phyloP scores from a whole-genome alignment of 2,888 invertebrate genomes.

The Philonicus albiceps region DNA sequence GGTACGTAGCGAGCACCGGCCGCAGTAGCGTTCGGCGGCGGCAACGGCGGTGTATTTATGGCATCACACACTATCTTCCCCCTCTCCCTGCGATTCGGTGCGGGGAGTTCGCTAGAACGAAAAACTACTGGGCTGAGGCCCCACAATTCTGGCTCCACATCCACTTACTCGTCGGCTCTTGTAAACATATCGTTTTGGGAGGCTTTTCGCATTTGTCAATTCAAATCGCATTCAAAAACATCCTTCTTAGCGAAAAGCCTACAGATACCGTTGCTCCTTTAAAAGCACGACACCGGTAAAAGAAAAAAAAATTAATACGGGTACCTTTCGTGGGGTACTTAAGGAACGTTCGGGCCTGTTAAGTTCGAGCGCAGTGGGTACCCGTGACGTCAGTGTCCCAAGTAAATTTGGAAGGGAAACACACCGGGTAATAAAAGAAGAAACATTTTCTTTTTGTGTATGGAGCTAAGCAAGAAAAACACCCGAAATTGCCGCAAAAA shows the following conservation, averaged over 20 bases:
- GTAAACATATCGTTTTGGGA: conserved; percentile 1
- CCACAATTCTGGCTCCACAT: background rate
- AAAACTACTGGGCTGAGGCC: conserved; percentile 4
- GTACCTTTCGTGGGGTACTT: background rate
- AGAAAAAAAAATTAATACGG: background rate
- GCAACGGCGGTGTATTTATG: conserved; percentile 5
- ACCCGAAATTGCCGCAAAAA: background rate
- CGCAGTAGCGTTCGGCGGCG: background rate
- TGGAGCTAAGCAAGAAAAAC: background rate
- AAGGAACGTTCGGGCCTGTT: background rate
- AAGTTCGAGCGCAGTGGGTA: background rate
- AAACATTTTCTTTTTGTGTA: background rate
- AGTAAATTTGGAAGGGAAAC: background rate
- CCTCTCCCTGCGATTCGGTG: background rate
- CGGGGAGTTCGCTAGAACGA: background rate
- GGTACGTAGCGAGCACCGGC: background rate
- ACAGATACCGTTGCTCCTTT: background rate
- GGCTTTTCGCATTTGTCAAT: background rate
- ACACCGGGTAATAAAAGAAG: background rate
- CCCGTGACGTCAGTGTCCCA: background rate
- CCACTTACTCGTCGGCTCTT: background rate
- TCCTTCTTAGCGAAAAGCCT: background rate
- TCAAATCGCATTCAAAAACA: background rate
- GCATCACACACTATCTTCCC: conserved; percentile 20
- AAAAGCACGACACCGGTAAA: background rate